Percentiles rank a stretch among this genome's conserved stretches.
phyloP scores from a whole-genome alignment of 2,113 vertebrate species.

The Prolemur simus region DNA sequence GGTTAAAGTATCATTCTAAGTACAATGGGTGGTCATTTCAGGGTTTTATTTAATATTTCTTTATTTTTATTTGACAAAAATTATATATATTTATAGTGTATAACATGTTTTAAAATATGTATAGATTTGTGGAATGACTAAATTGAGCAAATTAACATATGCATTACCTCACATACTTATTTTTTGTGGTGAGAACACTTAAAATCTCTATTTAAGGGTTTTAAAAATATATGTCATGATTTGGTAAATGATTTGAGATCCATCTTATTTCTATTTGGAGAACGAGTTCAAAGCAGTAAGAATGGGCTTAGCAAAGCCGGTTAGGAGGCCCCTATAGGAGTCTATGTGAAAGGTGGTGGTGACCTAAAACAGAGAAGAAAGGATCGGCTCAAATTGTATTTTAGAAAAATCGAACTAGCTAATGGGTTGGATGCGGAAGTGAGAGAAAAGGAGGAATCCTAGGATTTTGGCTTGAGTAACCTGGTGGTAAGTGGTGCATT shows the following conservation, averaged over 20 bases:
- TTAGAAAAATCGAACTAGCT: not conserved
- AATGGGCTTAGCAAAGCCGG: not conserved
- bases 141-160: not conserved
- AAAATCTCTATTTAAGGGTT: not conserved
- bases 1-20: not conserved
- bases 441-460: not conserved
- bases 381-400: not conserved
- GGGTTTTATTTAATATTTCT: not conserved
- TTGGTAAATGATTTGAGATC: not conserved
- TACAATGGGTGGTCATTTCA: not conserved
- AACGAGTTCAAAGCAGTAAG: not conserved
- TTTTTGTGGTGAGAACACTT: not conserved
- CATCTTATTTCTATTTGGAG: not conserved
- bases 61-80: not conserved
- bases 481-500: not conserved
- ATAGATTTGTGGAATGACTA: not conserved
- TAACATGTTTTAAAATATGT: not conserved
- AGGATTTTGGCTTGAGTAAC: not conserved
- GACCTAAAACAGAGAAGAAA: not conserved
- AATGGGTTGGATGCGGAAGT: no score
- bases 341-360: not conserved
- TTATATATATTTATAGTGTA: not conserved
- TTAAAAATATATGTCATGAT: not conserved
- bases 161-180: not conserved
- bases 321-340: not conserved